A percentile compares a stretch with the other conserved stretches of the same genome.
These are phyloP conservation scores for Varanus salvator DNA, from an alignment of 2,113 vertebrate species.

Conservation along the genomic window DNA sequence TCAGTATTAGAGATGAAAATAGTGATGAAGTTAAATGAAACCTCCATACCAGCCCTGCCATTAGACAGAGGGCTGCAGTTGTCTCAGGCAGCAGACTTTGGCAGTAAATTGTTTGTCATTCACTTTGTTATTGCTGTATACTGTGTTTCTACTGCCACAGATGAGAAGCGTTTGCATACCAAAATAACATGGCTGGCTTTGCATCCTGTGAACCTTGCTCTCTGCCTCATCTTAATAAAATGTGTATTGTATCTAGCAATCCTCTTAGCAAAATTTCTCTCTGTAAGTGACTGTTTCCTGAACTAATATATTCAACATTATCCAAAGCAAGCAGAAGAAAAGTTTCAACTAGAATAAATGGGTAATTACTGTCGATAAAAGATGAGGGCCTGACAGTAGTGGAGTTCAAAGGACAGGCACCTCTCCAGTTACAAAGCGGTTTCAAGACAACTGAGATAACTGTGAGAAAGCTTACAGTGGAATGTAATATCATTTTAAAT, in stretches of 20 bases:
- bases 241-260: not conserved
- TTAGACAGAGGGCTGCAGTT: too few species aligned
- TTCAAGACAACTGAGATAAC: not conserved
- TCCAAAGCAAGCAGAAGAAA: not conserved
- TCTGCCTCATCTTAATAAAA: not conserved
- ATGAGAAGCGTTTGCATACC: too few species aligned
- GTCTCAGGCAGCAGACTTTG: too few species aligned
- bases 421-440: conserved; percentile 20
- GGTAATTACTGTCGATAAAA: conserved; percentile 3
- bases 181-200: not conserved
- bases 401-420: not conserved
- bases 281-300: not conserved
- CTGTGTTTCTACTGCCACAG: not conserved
- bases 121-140: too few species aligned
- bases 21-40: not conserved
- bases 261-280: not conserved
- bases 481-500: not conserved
- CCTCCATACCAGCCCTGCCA: not conserved
- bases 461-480: not conserved
- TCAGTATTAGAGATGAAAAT: not conserved
- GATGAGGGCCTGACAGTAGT: not conserved
- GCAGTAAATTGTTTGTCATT: too few species aligned
- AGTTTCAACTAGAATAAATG: conserved; percentile 10
- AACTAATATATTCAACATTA: not conserved
- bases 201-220: too few species aligned